Conservation (phyloP, 2,888 invertebrate species). For the Epirrhoe alternata region DNA sequence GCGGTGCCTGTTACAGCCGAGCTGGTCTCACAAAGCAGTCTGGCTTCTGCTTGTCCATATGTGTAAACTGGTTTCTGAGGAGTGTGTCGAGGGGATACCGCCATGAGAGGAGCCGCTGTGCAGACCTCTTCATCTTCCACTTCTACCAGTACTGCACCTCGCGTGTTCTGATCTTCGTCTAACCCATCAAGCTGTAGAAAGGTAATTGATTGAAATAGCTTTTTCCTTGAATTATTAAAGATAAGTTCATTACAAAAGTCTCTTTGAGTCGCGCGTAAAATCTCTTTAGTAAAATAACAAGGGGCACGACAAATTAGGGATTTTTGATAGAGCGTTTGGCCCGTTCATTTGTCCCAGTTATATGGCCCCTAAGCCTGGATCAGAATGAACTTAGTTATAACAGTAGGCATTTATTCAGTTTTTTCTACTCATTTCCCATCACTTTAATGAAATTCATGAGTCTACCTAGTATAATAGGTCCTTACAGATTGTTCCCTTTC, state of each 20-base stretch:
- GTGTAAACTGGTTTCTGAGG: conserved; percentile 91
- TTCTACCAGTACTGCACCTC: conserved; percentile 92
- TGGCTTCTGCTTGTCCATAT: conserved; percentile 86
- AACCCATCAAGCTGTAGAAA: conserved; percentile 60
- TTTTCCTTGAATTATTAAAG: too few relatives aligned
- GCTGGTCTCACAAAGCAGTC: conserved; percentile 76
- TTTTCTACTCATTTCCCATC: too few relatives aligned
- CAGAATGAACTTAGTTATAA: too few relatives aligned
- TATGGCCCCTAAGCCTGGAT: too few relatives aligned
- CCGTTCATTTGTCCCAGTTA: too few relatives aligned
- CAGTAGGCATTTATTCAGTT: too few relatives aligned
- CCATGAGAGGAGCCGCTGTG: conserved; percentile 89
- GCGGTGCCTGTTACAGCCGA: conserved; percentile 77
- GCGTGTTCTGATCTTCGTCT: conserved; percentile 78
- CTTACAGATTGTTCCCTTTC: conserved; percentile 79
- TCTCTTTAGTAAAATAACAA: too few relatives aligned
- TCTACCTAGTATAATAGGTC: neutral
- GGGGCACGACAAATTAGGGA: too few relatives aligned
- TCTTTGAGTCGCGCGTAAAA: too few relatives aligned
- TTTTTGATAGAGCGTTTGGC: too few relatives aligned
- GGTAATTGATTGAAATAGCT: neutral
- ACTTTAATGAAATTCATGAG: too few relatives aligned
- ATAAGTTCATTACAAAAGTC: too few relatives aligned
- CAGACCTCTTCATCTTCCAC: conserved; percentile 92
- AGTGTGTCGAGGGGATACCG: conserved; percentile 85